phyloP scores from a whole-genome alignment of 2,113 vertebrate genomes.

The Cairina moschata region DNA sequence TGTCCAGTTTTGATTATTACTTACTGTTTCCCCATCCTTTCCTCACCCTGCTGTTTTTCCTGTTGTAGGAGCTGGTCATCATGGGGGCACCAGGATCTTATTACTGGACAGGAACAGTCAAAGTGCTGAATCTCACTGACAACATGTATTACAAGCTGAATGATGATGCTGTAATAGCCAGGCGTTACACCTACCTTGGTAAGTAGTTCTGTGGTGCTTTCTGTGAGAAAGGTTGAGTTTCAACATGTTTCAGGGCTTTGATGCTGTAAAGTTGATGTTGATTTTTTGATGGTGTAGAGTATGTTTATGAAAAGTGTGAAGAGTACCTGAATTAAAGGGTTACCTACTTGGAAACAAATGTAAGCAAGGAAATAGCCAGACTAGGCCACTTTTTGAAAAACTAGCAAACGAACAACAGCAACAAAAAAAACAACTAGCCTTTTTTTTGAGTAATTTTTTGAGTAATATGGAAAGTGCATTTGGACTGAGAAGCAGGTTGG shows the following conservation, averaged over 20 bases:
- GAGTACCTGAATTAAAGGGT: neutral
- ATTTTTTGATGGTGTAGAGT: neutral
- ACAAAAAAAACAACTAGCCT: neutral
- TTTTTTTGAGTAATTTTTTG: neutral
- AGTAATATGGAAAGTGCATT: neutral
- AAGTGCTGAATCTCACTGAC: slow-evolving; percentile 95
- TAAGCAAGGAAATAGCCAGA: neutral
- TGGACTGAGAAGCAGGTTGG: neutral
- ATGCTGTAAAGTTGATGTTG: neutral
- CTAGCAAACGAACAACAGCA: neutral
- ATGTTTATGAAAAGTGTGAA: neutral
- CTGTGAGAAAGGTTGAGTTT: neutral
- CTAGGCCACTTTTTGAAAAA: neutral
- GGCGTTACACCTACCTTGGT: slow-evolving; percentile 96
- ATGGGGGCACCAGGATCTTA: slow-evolving; percentile 98
- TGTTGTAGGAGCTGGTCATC: slow-evolving; percentile 90
- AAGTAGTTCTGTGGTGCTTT: slow-evolving; percentile 46
- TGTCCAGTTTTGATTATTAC: neutral
- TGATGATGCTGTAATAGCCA: slow-evolving; percentile 83
- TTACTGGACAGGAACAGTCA: slow-evolving; percentile 97
- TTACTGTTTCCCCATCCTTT: neutral
- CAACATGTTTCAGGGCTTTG: neutral
- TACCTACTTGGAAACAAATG: neutral
- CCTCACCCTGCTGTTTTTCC: neutral
- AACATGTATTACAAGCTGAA: slow-evolving; percentile 89